phyloP scores from a whole-genome alignment of 2,797 vertebrate species.

The Enteromius fasciolatus region DNA sequence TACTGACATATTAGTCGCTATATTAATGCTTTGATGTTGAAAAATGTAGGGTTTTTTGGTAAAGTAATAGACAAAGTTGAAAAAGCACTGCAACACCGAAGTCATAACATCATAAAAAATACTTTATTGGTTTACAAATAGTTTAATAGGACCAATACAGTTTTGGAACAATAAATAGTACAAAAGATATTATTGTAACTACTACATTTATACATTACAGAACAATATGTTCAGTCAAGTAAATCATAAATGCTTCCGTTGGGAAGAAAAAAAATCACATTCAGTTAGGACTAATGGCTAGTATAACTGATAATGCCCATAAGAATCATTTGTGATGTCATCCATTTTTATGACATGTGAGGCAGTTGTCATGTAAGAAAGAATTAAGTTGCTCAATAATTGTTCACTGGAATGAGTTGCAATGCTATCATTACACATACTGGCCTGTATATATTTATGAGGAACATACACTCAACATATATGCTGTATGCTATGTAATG shows the following conservation, averaged over 20 bases:
- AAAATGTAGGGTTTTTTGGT: background rate
- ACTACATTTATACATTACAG: slow-evolving; percentile 39
- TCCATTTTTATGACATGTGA: background rate
- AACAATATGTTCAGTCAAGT: slow-evolving; percentile 75
- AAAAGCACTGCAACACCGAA: background rate
- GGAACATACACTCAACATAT: background rate
- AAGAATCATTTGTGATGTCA: background rate
- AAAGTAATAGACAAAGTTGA: background rate
- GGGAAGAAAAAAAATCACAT: slow-evolving; percentile 59
- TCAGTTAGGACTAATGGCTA: background rate
- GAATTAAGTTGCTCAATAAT: background rate
- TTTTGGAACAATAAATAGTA: slow-evolving; percentile 1
- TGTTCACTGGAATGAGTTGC: background rate
- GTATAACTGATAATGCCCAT: background rate
- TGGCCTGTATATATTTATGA: background rate
- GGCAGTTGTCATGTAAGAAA: slow-evolving; percentile 13
- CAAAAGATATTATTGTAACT: background rate
- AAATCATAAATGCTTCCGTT: slow-evolving; percentile 65
- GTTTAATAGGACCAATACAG: background rate
- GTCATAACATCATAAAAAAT: background rate
- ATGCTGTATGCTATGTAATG: slow-evolving; percentile 30
- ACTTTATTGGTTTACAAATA: background rate
- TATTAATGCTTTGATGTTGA: background rate
- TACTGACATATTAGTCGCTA: background rate
- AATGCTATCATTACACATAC: background rate